These are phyloP conservation scores for Drosophila tsacasi DNA, from an alignment of 1,140 invertebrate genomes.

Conservation along the genomic window DNA sequence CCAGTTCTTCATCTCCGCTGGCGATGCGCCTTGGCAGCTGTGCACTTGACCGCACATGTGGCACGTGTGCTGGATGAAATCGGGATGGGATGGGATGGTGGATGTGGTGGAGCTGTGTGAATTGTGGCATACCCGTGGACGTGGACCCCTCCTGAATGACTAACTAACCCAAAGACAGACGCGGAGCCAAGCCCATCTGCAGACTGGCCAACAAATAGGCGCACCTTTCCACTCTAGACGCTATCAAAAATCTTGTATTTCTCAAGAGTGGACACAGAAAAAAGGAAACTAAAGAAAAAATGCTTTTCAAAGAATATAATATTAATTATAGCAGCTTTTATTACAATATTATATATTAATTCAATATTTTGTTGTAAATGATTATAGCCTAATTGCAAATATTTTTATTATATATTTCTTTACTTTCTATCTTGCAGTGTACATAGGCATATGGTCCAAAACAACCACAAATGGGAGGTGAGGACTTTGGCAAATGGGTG, in stretches of 20 bases:
- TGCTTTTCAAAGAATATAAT: background rate
- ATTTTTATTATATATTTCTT: background rate
- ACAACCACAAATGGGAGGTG: conserved; percentile 1
- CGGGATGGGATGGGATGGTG: background rate
- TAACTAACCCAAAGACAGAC: conserved; percentile 46
- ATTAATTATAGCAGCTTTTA: too few relatives aligned
- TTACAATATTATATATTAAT: too few relatives aligned
- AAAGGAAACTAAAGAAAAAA: background rate
- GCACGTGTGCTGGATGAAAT: conserved; percentile 60
- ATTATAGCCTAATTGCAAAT: background rate
- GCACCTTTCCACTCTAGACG: conserved; percentile 30
- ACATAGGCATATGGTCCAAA: conserved; percentile 23
- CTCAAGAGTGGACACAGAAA: conserved; percentile 9
- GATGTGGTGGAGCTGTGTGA: conserved; percentile 31
- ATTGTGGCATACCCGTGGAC: conserved; percentile 33
- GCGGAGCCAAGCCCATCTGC: conserved; percentile 40
- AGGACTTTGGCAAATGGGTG: conserved; percentile 43
- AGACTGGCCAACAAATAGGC: conserved; percentile 47
- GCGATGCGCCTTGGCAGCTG: conserved; percentile 49
- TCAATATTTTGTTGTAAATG: background rate
- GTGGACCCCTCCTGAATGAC: conserved; percentile 31
- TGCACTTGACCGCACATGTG: conserved; percentile 79
- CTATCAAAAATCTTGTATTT: conserved; percentile 49
- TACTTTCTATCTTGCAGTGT: background rate
- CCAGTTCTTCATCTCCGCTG: conserved; percentile 37